Conservation (phyloP, 2,113 vertebrate species). For the Urocolius indicus region DNA sequence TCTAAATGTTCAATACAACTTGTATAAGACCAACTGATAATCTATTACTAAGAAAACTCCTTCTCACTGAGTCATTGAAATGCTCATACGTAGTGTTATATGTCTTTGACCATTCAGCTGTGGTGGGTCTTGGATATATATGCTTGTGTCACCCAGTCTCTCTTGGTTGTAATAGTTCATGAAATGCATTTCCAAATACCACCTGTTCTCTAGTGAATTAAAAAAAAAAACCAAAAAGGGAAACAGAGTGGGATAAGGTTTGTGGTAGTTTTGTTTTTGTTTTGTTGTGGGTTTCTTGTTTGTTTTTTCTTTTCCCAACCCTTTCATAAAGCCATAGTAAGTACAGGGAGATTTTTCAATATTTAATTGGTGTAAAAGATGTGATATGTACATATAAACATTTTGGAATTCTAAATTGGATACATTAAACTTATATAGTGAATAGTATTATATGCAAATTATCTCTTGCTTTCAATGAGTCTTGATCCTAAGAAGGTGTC, state of each 20-base stretch:
- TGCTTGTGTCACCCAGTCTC: neutral
- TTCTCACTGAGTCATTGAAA: neutral
- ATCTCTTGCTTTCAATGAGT: neutral
- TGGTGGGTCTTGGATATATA: neutral
- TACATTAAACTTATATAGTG: neutral
- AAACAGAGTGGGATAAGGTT: neutral
- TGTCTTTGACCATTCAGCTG: neutral
- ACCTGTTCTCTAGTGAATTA: neutral
- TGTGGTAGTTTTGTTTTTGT: neutral
- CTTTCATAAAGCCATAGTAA: neutral
- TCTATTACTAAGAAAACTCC: neutral
- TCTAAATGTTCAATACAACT: neutral
- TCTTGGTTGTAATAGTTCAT: neutral
- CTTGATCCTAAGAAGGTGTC: neutral
- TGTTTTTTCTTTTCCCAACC: neutral
- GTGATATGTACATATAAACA: neutral
- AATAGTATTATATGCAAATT: neutral
- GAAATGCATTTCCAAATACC: neutral
- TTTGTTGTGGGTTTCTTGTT: neutral
- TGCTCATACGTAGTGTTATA: neutral
- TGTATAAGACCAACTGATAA: neutral
- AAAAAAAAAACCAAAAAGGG: neutral
- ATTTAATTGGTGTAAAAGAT: neutral
- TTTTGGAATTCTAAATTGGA: conserved; percentile 3
- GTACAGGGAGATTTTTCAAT: neutral